A percentile compares a stretch with the other conserved stretches of the same genome.
These are phyloP conservation scores for Drosophila anomelani DNA, from an alignment of 2,888 invertebrate genomes.

Conservation along the genomic window DNA sequence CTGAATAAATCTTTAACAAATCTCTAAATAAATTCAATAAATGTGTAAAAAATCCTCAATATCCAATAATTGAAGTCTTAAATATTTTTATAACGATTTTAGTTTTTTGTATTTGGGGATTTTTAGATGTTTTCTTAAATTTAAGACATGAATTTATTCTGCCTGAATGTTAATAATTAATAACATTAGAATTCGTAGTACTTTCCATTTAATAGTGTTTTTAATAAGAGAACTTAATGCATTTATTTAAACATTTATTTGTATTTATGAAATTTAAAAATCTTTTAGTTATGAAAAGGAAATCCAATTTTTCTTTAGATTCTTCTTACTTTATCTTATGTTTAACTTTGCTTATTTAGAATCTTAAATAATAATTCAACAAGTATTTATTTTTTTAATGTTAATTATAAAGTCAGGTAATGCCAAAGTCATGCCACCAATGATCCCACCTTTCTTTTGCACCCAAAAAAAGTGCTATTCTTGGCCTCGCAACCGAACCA, in stretches of 20 bases:
- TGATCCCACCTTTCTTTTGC: not conserved
- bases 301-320: not conserved
- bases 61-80: not conserved
- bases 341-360: not conserved
- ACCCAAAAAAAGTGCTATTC: conserved; percentile 5
- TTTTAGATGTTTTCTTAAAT: not conserved
- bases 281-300: not conserved
- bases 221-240: no score
- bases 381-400: not conserved
- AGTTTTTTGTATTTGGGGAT: not conserved
- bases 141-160: no score
- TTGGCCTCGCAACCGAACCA: conserved; percentile 12
- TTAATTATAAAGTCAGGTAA: no score
- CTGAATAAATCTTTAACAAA: not conserved
- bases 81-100: not conserved
- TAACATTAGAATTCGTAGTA: no score
- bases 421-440: not conserved
- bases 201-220: no score
- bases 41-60: not conserved
- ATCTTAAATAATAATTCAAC: not conserved
- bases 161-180: no score
- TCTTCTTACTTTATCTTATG: not conserved
- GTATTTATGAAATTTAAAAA: no score
- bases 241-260: not conserved
- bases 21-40: not conserved